Base-by-base conservation (phyloP, 2,113 vertebrate species). In the Genyomyrus donnyi region DNA sequence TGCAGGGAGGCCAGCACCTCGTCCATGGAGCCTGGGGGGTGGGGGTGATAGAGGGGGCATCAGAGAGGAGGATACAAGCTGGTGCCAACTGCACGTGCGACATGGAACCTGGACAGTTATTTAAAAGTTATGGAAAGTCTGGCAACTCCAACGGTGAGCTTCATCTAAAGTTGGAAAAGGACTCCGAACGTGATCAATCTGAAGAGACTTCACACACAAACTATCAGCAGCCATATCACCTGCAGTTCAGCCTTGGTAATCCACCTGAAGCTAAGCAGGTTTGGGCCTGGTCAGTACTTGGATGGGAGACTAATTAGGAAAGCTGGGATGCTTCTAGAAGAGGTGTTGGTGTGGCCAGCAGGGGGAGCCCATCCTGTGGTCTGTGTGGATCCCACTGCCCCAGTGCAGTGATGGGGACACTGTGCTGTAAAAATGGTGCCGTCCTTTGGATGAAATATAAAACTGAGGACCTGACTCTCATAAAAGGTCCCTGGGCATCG, bases 1-100 rank as follows among this genome's bases (percentile, higher is more conserved):
- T 97, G 97, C 6, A 99, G 91, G 0, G 98, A 98, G 21, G 98
- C 98, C 94, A 99, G 45, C 91, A 99, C 98, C 74, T 97, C 96
- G 27, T 99, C 98, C 98, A 99, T 99, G 0, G 97, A 96, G 70
- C 97, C 98, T 99, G 93, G 8, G 85, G 92, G 89, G 15, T 5
- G 19, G 0, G 3, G 31, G 21, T 10, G 13, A 45, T 42, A 58
- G 0, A 15, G 90, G 27, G 31, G 17, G 39, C 13, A 5, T 58
- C 77, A 89, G 53, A 19, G 27, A 31, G 90, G 4, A 7, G 19
- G n/a, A 66, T 84, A 42, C 80, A 21, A 19, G 39, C 39, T 80
- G 35, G 74, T 42, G 39, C 74, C 39, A 31, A 39, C 3, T 42
- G 35, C 35, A 17, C 0, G 21, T 10, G 19, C 21, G n/a, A 46